Conservation (phyloP, 2,797 vertebrate species). For the Streptopelia turtur region DNA sequence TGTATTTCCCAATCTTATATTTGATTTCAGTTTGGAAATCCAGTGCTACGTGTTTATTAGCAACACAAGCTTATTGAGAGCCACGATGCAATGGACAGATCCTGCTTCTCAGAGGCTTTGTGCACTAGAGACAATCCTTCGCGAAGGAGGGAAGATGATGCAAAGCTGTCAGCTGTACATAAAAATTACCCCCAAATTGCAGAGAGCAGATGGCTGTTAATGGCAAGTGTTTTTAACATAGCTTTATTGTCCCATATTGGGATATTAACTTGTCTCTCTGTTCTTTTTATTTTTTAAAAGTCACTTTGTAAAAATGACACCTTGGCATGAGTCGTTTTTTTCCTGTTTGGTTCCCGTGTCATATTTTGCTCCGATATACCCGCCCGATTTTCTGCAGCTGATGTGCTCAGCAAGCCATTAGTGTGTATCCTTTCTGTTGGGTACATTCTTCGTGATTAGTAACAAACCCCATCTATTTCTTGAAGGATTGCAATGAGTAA, state of each 20-base stretch:
- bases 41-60: neutral
- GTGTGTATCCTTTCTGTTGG: constrained; percentile 20
- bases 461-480: neutral
- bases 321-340: constrained; percentile 56
- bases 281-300: constrained; percentile 37
- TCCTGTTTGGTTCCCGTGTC: neutral
- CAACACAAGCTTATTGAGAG: neutral
- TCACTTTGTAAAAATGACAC: constrained; percentile 72
- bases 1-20: neutral
- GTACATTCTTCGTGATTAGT: constrained; percentile 2
- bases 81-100: neutral
- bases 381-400: neutral
- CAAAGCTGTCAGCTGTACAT: constrained; percentile 69
- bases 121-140: constrained; percentile 9
- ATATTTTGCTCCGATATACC: neutral
- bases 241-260: constrained; percentile 73
- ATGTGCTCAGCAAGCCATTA: constrained; percentile 2
- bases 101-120: constrained; percentile 4
- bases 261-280: constrained; percentile 57
- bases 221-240: constrained; percentile 74
- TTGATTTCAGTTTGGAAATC: constrained; percentile 20
- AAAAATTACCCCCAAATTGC: constrained; percentile 69
- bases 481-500: neutral
- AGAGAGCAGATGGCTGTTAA: constrained; percentile 74
- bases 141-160: constrained; percentile 19